phyloP scores from a whole-genome alignment of 1,140 invertebrate genomes.

The Drosophila tani region DNA sequence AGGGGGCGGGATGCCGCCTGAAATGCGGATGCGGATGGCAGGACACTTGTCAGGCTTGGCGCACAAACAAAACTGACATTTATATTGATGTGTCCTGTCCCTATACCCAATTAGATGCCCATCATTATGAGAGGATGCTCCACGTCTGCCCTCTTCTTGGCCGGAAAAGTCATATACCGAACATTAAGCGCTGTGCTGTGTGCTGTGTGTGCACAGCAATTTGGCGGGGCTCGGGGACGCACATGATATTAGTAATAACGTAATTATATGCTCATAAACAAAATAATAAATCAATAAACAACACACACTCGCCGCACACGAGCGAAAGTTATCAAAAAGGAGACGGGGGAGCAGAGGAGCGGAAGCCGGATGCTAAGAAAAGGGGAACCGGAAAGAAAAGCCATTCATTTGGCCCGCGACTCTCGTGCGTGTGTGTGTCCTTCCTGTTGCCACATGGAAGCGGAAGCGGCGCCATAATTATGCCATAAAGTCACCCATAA shows the following conservation, averaged over 20 bases:
- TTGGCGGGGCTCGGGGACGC: slow-evolving; percentile 26
- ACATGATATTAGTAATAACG: slow-evolving; percentile 69
- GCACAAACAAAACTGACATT: slow-evolving; percentile 63
- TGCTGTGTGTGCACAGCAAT: slow-evolving; percentile 51
- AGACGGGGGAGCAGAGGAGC: neutral
- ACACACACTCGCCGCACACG: slow-evolving; percentile 20
- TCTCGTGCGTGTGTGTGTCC: slow-evolving; percentile 1
- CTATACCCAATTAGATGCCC: slow-evolving; percentile 64
- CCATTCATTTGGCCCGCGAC: slow-evolving; percentile 60
- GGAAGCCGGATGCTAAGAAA: slow-evolving; percentile 8
- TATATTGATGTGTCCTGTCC: slow-evolving; percentile 63
- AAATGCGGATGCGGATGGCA: slow-evolving; percentile 29
- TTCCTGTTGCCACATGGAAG: slow-evolving; percentile 55
- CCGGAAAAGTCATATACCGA: slow-evolving; percentile 51
- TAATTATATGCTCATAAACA: slow-evolving; percentile 74
- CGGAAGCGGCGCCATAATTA: slow-evolving; percentile 74
- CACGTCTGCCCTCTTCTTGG: neutral
- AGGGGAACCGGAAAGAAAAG: slow-evolving; percentile 57
- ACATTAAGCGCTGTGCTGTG: slow-evolving; percentile 43
- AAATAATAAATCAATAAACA: slow-evolving; percentile 77
- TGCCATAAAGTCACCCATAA: slow-evolving; percentile 78
- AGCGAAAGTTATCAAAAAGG: slow-evolving; percentile 17
- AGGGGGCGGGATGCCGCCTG: neutral
- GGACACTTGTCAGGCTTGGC: slow-evolving; percentile 49
- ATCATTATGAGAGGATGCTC: slow-evolving; percentile 31